A percentile compares a stretch with the other conserved stretches of the same genome.
phyloP scores from a whole-genome alignment of 2,888 invertebrate genomes.

The Platerodrilus igneus region DNA sequence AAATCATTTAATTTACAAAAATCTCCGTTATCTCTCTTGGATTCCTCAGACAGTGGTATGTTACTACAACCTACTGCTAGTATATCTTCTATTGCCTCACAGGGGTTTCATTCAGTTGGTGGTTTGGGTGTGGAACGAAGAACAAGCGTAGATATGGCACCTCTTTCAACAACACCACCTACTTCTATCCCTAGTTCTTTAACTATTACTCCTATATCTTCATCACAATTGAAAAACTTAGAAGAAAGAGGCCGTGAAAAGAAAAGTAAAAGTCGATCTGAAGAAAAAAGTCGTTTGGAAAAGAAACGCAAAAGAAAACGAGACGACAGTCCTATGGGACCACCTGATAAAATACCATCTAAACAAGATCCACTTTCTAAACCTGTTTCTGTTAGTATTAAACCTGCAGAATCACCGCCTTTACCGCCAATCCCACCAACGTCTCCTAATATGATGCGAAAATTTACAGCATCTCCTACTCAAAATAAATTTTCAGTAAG shows the following conservation, averaged over 20 bases:
- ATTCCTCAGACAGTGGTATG: conserved; percentile 48
- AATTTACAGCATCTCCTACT: conserved; percentile 70
- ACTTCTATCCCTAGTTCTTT: conserved; percentile 70
- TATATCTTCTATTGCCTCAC: conserved; percentile 54
- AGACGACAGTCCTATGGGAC: conserved; percentile 75
- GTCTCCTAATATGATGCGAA: conserved; percentile 61
- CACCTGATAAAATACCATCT: conserved; percentile 74
- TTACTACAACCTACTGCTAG: conserved; percentile 59
- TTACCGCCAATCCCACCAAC: conserved; percentile 52
- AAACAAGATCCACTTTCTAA: conserved; percentile 69
- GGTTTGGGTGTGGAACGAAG: conserved; percentile 61
- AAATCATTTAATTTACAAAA: conserved; percentile 54
- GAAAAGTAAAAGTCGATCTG: conserved; percentile 45
- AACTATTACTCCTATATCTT: conserved; percentile 78
- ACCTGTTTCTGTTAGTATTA: conserved; percentile 69
- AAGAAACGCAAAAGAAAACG: conserved; percentile 72
- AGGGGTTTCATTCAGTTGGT: conserved; percentile 28
- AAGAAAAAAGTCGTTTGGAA: conserved; percentile 54
- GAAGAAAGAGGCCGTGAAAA: conserved; percentile 47
- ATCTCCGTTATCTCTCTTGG: conserved; percentile 51
- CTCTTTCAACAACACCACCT: conserved; percentile 62
- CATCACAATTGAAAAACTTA: conserved; percentile 48
- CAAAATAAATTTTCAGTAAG: conserved; percentile 62
- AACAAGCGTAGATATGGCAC: conserved; percentile 82
- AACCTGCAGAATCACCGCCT: conserved; percentile 60